Base-by-base conservation (phyloP, 2,113 vertebrate species). In the Sorex araneus region DNA sequence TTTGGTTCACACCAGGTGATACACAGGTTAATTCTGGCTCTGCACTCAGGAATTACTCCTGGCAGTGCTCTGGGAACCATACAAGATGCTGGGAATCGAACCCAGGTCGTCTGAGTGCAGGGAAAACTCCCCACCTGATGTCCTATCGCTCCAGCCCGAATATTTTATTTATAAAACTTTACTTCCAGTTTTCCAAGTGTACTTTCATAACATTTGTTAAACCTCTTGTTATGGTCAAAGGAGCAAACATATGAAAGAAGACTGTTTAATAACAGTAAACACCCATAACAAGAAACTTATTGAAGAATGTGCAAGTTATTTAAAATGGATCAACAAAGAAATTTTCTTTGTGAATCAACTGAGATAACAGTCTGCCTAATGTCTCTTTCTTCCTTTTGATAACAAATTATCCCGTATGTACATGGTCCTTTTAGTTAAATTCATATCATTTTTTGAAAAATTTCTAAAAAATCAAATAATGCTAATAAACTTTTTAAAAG, bases 271-370 rank as follows among this genome's bases (percentile, higher is more conserved):
- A 45, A 75, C 11, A 83, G 15, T 4, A 69, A 13, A 63, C 18
- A 64, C 4, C 43, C 1, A 45, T 2, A 19, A 30, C 0, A 54
- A 43, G 6, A 19, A 12, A 19, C 27, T 7, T 43, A 19, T 0
- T 13, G 0, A 9, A 19, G 11, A 73, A 69, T 60, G 1, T 32
- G 23, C 8, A 75, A 32, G 11, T 50, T 66, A 50, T 81, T 34
- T 9, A 54, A 40, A 87, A 69, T 12, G 3, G 10, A 66, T 8
- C 8, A 25, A 30, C 6, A 10, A 8, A 77, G 7, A 71, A 15
- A 6, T 28, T 3, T 82, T 74, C 13, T 32, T 74, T 77, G 1
- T 2, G 11, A 23, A 45, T 1, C 15, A 7, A 34, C 1, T 50
- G 27, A 30, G 71, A 27, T 15, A 21, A 43, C 6, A 32, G 12